These are phyloP conservation scores for Calcarius lapponicus DNA, from an alignment of 2,797 vertebrate genomes.

Conservation along the genomic window DNA sequence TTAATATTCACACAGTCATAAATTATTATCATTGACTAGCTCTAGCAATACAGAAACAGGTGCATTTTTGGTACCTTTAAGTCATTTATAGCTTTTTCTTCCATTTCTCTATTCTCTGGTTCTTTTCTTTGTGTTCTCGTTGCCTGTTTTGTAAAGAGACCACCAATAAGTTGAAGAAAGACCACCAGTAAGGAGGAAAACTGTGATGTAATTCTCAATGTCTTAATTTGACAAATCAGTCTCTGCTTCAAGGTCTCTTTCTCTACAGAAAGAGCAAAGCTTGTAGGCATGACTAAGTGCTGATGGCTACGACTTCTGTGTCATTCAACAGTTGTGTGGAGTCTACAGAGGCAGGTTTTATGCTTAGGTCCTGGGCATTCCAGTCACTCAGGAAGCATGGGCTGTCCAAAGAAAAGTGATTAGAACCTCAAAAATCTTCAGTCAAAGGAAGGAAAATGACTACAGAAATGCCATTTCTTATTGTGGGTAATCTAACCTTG, in stretches of 20 bases:
- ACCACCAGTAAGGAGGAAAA: slow-evolving; percentile 7
- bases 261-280: not conserved
- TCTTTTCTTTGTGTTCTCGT: not conserved
- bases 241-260: not conserved
- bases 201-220: not conserved
- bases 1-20: slow-evolving; percentile 78
- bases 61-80: slow-evolving; percentile 64
- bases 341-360: not conserved
- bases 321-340: not conserved
- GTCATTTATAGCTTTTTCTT: slow-evolving; percentile 29
- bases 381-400: not conserved
- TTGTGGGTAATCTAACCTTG: not conserved
- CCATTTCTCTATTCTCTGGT: slow-evolving; percentile 9
- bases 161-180: slow-evolving; percentile 10
- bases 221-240: slow-evolving; percentile 2
- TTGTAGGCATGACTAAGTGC: not conserved
- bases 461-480: not conserved
- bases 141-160: not conserved
- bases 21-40: slow-evolving; percentile 73
- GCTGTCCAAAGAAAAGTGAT: not conserved
- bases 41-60: slow-evolving; percentile 74
- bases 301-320: not conserved
- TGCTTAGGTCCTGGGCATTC: not conserved
- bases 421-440: not conserved
- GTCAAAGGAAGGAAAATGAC: not conserved